Evolutionary conservation across 2,797 vertebrate species (phyloP).

Genomic region (Phrynocephalus guinanensis): DNA sequence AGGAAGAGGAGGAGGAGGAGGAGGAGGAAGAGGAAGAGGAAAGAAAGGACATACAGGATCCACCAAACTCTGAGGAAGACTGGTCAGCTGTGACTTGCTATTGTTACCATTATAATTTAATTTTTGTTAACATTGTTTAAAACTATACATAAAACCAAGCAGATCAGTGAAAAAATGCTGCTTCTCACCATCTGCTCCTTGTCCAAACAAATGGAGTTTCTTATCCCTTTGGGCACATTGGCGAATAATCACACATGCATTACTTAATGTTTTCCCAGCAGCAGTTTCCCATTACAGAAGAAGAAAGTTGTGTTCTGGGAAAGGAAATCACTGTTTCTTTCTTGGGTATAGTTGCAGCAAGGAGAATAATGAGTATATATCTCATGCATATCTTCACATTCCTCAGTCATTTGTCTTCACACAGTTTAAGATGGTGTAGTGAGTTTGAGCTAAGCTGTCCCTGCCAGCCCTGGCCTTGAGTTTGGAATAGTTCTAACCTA

Average conservation of each 20-base stretch:
- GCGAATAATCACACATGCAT: neutral
- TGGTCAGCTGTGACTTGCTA: constrained; percentile 70
- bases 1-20: constrained; percentile 59
- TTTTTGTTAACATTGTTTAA: neutral
- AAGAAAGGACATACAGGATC: constrained; percentile 68
- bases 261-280: neutral
- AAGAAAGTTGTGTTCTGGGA: neutral
- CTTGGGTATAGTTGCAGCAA: neutral
- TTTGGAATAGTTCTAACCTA: neutral
- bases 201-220: neutral
- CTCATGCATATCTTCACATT: neutral
- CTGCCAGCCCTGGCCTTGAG: neutral
- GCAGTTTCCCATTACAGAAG: neutral
- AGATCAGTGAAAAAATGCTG: neutral
- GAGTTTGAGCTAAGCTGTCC: neutral
- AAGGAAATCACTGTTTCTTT: neutral
- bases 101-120: neutral
- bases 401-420: neutral
- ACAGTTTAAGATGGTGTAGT: neutral
- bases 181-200: neutral
- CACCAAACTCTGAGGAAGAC: constrained; percentile 69
- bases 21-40: constrained; percentile 70
- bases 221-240: constrained; percentile 2
- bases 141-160: constrained; percentile 6
- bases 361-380: neutral